Evolutionary conservation across 2,888 invertebrate species (phyloP).

Genomic region (Drosophila villosipedis): DNA sequence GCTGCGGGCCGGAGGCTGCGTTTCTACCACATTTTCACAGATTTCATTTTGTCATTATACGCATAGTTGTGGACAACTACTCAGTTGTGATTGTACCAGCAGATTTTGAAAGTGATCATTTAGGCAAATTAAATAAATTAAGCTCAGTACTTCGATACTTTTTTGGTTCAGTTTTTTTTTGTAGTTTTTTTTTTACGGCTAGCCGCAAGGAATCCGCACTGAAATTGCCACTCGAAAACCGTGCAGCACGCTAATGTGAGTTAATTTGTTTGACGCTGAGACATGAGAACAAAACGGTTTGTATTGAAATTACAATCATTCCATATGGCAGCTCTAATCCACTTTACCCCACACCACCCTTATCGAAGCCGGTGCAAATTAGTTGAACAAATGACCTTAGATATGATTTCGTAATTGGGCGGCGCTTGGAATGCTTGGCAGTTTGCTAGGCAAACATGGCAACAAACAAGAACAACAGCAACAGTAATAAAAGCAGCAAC

Average conservation of each 20-base stretch:
- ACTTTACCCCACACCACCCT: conserved; percentile 2
- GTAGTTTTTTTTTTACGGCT: conserved; percentile 3
- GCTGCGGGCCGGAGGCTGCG: conserved; percentile 15
- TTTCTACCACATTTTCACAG: conserved; percentile 14
- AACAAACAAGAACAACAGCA: conserved; percentile 26
- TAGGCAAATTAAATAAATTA: conserved; percentile 68
- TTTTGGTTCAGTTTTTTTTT: conserved; percentile 3
- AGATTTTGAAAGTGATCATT: conserved; percentile 62
- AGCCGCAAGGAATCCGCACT: conserved; percentile 49
- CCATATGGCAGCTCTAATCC: conserved; percentile 11
- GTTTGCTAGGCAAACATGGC: conserved; percentile 21
- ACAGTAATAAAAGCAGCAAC: conserved; percentile 19
- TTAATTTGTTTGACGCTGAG: conserved; percentile 65
- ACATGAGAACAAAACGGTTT: conserved; percentile 42
- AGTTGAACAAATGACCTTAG: conserved; percentile 83
- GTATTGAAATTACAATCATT: conserved; percentile 57
- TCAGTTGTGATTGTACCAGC: conserved; percentile 19
- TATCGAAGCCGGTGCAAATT: conserved; percentile 71
- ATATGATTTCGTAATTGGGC: conserved; percentile 80
- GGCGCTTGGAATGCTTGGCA: conserved; percentile 45
- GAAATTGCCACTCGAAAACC: conserved; percentile 22
- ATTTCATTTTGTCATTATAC: conserved; percentile 61
- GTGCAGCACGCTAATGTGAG: conserved; percentile 53
- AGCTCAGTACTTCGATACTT: conserved; percentile 31
- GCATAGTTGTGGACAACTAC: conserved; percentile 44